Evolutionary conservation across 2,888 invertebrate genomes (phyloP), one percentile per base, ranked within the genome.

Genomic region (Epirrhoe tristata): DNA sequence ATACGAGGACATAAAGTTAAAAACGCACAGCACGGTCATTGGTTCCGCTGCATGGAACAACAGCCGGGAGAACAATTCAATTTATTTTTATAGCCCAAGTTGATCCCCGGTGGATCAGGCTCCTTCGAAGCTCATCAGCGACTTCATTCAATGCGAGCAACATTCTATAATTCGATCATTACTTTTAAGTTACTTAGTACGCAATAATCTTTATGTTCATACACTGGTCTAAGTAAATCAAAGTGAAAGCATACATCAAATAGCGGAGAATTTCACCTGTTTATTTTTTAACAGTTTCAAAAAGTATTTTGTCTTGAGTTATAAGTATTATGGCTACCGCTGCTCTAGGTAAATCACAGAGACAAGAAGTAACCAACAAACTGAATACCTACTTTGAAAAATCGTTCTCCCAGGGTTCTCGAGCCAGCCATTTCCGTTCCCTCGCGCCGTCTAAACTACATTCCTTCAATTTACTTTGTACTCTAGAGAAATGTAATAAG

Each of bases 11-110:
- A 81, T 85, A 84, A 86, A 83, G 81, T 87, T 85, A 82, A 85
- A 86, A 87, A 81, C 83, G 82, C 74, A 80, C 77, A 80, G 79
- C 76, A 80, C 72, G 80, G 76, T 77, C 81, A 80, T 85, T 79
- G 83, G 71, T 80, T 77, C 79, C 83, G 79, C 81, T 81, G 78
- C 81, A 79, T 79, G 79, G 76, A 88, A 88, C 85, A 86, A 85
- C 85, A 86, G 84, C 84, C 84, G 74, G 77, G 82, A 87, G 89
- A 87, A 89, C 90, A 88, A 91, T 93, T 93, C 90, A 91, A 93
- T 92, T 91, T 92, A 90, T 86, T 92, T 92, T 91, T 90, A 91
- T 91, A 87, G 90, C 86, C 80, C 66, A 74, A 81, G 82, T 82
- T 87, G 88, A 90, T 90, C 87, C 90, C 83, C 83, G 79, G 81